These are phyloP conservation scores for Aleiodes sp. DNA, from an alignment of 1,140 invertebrate species.

Conservation along the genomic window DNA sequence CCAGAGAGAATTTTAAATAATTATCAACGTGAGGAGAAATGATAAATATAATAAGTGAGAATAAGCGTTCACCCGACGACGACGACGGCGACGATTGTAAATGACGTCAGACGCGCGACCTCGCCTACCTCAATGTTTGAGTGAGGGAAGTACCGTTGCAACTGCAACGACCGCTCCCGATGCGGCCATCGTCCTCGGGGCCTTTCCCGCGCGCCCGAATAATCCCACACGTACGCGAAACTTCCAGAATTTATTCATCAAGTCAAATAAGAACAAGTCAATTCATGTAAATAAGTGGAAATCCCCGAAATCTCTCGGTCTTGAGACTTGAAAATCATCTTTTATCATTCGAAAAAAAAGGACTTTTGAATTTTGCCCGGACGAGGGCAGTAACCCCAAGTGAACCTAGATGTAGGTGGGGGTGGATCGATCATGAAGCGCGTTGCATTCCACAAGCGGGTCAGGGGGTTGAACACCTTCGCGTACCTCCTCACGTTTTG, in stretches of 20 bases:
- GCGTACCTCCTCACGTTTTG: slow-evolving; percentile 41
- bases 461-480: slow-evolving; percentile 60
- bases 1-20: neutral
- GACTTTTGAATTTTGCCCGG: slow-evolving; percentile 40
- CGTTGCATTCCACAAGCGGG: slow-evolving; percentile 56
- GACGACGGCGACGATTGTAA: neutral
- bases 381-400: slow-evolving; percentile 63
- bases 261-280: neutral
- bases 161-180: slow-evolving; percentile 33
- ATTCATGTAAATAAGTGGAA: neutral
- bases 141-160: slow-evolving; percentile 58
- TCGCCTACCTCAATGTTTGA: slow-evolving; percentile 62
- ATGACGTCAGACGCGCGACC: slow-evolving; percentile 61
- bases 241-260: slow-evolving; percentile 17
- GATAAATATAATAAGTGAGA: neutral
- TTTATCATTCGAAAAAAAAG: neutral
- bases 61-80: neutral
- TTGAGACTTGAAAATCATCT: too few species aligned
- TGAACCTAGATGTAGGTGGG: slow-evolving; percentile 52
- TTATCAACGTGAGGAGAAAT: neutral
- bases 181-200: slow-evolving; percentile 14
- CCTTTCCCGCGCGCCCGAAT: slow-evolving; percentile 4
- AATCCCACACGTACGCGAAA: neutral
- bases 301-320: too few species aligned
- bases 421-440: slow-evolving; percentile 59